phyloP scores from a whole-genome alignment of 2,797 vertebrate species.

The Peromyscus aztecus region DNA sequence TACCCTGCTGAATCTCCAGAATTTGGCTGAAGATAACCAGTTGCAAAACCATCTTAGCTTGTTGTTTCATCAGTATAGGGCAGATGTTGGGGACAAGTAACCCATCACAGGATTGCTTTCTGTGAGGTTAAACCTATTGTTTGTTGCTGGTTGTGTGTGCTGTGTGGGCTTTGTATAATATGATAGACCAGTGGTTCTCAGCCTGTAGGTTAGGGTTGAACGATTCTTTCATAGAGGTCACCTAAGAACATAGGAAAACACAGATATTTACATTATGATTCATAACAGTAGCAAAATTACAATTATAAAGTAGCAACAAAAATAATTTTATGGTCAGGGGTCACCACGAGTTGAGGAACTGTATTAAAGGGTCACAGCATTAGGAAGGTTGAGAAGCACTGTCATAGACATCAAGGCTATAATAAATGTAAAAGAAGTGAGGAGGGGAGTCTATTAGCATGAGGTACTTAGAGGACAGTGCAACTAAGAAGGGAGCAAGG shows the following conservation, averaged over 20 bases:
- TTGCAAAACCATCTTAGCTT: conserved; percentile 30
- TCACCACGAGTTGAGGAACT: background rate
- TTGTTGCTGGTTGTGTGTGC: background rate
- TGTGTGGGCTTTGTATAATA: background rate
- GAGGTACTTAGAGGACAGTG: background rate
- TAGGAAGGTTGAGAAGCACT: background rate
- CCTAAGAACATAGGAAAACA: background rate
- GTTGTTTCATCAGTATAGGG: background rate
- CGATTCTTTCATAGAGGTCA: background rate
- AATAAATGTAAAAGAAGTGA: background rate
- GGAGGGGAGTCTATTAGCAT: background rate
- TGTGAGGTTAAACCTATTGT: background rate
- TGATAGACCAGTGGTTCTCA: background rate
- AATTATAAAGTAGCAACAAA: background rate
- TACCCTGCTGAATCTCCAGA: background rate
- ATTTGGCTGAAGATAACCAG: background rate
- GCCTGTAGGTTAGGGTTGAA: background rate
- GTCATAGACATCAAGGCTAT: background rate
- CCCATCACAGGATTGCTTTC: background rate
- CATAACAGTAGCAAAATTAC: background rate
- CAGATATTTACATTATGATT: background rate
- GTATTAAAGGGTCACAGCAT: background rate
- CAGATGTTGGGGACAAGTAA: background rate
- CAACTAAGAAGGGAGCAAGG: background rate
- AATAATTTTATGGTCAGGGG: background rate